A percentile compares a stretch with the other conserved stretches of the same genome.
Conservation (phyloP, 2,797 vertebrate genomes). For the Halcyon smyrnensis region DNA sequence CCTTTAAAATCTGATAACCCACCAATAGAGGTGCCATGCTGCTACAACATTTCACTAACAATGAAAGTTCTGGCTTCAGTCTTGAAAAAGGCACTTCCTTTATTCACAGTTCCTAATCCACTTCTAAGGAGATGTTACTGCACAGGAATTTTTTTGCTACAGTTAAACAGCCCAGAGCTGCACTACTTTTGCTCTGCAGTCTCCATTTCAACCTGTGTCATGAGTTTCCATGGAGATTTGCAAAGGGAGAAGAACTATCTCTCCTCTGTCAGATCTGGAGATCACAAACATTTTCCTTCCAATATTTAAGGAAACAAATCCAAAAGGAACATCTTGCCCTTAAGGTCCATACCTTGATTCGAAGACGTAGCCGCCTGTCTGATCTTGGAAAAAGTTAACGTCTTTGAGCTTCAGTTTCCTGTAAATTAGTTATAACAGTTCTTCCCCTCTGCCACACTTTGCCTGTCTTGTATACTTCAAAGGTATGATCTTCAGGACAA, state of each 20-base stretch:
- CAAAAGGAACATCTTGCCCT: slow-evolving; percentile 22
- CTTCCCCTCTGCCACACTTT: background rate
- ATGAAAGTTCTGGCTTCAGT: background rate
- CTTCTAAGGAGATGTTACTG: background rate
- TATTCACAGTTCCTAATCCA: background rate
- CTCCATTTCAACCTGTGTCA: background rate
- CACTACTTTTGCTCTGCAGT: background rate
- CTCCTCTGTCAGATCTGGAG: background rate
- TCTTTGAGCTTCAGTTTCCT: background rate
- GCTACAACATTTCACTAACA: background rate
- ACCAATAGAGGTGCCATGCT: background rate
- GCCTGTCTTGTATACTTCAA: slow-evolving; percentile 26
- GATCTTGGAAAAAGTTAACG: slow-evolving; percentile 9
- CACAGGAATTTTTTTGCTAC: background rate
- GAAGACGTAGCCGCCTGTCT: background rate
- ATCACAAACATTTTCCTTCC: slow-evolving; percentile 23
- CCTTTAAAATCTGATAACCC: background rate
- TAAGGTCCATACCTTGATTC: background rate
- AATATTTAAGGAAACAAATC: slow-evolving; percentile 36
- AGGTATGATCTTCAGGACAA: background rate
- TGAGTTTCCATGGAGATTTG: slow-evolving; percentile 45
- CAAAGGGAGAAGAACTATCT: background rate
- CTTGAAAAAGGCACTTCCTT: background rate
- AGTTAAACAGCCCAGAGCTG: background rate
- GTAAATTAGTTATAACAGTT: slow-evolving; percentile 20